Percentiles rank a stretch among this genome's conserved stretches.
phyloP scores from a whole-genome alignment of 1,140 invertebrate genomes.

The Eueides isabella region DNA sequence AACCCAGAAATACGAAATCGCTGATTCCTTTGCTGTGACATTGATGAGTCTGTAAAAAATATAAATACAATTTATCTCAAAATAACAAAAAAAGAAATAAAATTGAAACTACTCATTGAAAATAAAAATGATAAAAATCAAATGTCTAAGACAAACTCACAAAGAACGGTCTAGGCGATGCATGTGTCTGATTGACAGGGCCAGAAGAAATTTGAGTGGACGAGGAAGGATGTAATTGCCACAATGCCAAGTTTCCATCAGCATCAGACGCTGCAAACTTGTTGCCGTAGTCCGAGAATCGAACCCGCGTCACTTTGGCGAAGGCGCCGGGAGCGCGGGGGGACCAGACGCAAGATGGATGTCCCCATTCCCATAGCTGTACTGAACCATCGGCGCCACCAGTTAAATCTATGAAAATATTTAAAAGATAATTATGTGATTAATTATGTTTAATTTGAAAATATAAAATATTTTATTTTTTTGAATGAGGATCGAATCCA shows the following conservation, averaged over 20 bases:
- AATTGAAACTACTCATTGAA: too few relatives aligned
- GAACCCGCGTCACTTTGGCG: constrained; percentile 97
- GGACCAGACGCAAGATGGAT: constrained; percentile 93
- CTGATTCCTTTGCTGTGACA: constrained; percentile 98
- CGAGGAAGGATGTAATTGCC: constrained; percentile 94
- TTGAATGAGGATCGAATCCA: too few relatives aligned
- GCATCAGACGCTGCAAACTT: constrained; percentile 98
- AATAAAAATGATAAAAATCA: too few relatives aligned
- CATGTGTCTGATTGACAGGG: constrained; percentile 62
- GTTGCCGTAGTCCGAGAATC: constrained; percentile 98
- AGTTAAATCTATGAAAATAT: constrained; percentile 87
- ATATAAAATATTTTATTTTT: too few relatives aligned
- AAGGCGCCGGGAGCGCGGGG: constrained; percentile 93
- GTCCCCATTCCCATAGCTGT: constrained; percentile 98
- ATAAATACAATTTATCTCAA: not conserved
- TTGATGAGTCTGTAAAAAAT: constrained; percentile 74
- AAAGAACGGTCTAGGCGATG: constrained; percentile 95
- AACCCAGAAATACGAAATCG: constrained; percentile 98
- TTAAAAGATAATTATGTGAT: not conserved
- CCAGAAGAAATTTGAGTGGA: constrained; percentile 35
- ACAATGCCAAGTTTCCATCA: constrained; percentile 94
- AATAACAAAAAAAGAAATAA: too few relatives aligned
- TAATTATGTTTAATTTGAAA: too few relatives aligned
- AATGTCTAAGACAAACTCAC: constrained; percentile 85
- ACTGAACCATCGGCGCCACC: constrained; percentile 99